phyloP scores from a whole-genome alignment of 1,140 invertebrate species.

The Euglossa dilemma region DNA sequence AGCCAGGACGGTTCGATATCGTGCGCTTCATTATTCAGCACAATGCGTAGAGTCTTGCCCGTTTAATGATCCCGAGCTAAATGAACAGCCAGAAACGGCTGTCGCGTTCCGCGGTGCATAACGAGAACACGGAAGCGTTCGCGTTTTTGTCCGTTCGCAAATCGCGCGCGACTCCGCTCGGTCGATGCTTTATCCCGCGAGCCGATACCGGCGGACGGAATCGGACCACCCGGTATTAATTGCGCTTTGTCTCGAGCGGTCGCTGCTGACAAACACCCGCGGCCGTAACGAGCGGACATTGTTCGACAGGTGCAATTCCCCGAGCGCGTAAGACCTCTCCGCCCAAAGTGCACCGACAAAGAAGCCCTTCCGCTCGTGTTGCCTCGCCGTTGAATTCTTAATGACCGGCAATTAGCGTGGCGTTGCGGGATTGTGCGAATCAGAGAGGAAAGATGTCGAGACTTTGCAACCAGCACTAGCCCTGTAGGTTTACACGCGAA shows the following conservation, averaged over 20 bases:
- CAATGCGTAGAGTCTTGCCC: neutral
- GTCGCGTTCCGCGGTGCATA: conserved; percentile 25
- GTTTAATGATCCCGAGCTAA: conserved; percentile 8
- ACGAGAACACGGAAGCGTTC: conserved; percentile 34
- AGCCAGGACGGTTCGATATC: neutral
- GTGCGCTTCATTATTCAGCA: neutral
- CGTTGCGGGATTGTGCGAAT: neutral
- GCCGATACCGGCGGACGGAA: conserved; percentile 18
- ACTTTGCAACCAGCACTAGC: no score
- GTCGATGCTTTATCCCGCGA: conserved; percentile 36
- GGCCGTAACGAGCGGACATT: conserved; percentile 69
- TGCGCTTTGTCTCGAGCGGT: conserved; percentile 63
- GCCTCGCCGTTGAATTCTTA: conserved; percentile 12
- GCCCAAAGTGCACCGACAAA: conserved; percentile 10
- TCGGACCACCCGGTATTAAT: conserved; percentile 58
- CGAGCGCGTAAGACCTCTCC: neutral
- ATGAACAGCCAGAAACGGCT: neutral
- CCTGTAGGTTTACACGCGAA: no score
- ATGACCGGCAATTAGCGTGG: conserved; percentile 19
- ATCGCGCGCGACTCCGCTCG: conserved; percentile 6
- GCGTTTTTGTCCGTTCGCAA: conserved; percentile 17
- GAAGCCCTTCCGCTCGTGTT: neutral
- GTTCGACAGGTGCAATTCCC: conserved; percentile 55
- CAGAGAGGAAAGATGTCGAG: neutral
- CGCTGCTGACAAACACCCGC: conserved; percentile 43